These are phyloP conservation scores for Todiramphus chloris DNA, from an alignment of 2,113 vertebrate species.

Conservation along the genomic window DNA sequence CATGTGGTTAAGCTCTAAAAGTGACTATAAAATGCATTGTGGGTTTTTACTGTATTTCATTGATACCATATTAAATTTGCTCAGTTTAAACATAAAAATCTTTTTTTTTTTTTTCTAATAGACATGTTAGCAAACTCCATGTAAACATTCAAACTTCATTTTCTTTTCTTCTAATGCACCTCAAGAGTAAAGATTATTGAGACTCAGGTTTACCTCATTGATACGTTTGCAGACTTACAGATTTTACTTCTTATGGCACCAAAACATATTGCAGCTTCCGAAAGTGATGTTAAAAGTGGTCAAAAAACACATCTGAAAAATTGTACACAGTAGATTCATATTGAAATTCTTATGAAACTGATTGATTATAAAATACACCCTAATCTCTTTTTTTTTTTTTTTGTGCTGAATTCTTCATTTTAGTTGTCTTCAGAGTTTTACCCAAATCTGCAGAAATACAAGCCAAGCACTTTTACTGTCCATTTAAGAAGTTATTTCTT, in stretches of 20 bases:
- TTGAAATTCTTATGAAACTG: not conserved
- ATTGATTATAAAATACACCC: not conserved
- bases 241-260: not conserved
- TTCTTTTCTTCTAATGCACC: not conserved
- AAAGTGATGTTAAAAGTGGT: not conserved
- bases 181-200: not conserved
- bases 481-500: not conserved
- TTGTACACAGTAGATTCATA: accelerated
- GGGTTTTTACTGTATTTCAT: not conserved
- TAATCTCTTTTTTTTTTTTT: not conserved
- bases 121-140: not conserved
- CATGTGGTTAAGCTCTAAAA: constrained; percentile 34
- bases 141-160: not conserved
- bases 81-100: not conserved
- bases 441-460: not conserved
- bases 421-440: not conserved
- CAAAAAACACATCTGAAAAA: not conserved
- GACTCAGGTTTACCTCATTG: not conserved
- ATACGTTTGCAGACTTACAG: not conserved
- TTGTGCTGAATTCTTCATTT: not conserved
- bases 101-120: not conserved
- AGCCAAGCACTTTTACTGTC: not conserved
- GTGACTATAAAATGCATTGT: constrained; percentile 27
- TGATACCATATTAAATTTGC: not conserved
- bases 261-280: not conserved